phyloP scores from a whole-genome alignment of 2,797 vertebrate species.

The Ficedula albicollis region DNA sequence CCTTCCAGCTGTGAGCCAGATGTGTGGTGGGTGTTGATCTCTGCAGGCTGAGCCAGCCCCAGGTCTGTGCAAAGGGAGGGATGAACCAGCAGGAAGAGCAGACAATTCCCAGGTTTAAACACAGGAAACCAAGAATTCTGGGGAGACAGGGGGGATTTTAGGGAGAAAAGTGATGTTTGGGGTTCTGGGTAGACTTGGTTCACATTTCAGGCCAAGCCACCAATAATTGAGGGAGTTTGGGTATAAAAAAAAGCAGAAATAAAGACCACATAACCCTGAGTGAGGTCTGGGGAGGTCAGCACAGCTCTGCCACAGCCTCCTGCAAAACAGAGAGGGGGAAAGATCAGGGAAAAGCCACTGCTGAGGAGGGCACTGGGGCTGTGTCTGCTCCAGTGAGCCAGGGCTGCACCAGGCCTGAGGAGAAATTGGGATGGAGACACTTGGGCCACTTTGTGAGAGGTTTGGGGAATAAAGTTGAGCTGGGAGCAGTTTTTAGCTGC shows the following conservation, averaged over 20 bases:
- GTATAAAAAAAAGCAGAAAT: background rate
- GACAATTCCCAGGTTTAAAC: background rate
- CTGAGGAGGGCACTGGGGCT: background rate
- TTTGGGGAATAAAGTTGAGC: background rate
- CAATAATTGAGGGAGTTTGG: background rate
- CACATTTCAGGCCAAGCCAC: background rate
- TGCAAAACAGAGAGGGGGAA: background rate
- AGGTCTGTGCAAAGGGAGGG: background rate
- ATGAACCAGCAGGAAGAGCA: background rate
- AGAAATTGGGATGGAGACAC: background rate
- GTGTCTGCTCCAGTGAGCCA: rapidly evolving
- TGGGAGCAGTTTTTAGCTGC: background rate
- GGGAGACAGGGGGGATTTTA: background rate
- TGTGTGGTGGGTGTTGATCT: background rate
- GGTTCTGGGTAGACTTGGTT: background rate
- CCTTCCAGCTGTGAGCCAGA: background rate
- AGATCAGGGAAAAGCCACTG: background rate
- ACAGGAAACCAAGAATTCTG: background rate
- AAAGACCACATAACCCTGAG: background rate
- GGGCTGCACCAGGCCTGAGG: background rate
- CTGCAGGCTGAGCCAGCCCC: background rate
- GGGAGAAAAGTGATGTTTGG: background rate
- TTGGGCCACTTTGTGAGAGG: background rate
- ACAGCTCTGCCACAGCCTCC: background rate
- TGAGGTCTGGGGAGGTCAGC: background rate